A percentile compares a stretch with the other conserved stretches of the same genome.
Evolutionary conservation across 2,113 vertebrate genomes (phyloP).

Genomic region (Uropsilus gracilis): DNA sequence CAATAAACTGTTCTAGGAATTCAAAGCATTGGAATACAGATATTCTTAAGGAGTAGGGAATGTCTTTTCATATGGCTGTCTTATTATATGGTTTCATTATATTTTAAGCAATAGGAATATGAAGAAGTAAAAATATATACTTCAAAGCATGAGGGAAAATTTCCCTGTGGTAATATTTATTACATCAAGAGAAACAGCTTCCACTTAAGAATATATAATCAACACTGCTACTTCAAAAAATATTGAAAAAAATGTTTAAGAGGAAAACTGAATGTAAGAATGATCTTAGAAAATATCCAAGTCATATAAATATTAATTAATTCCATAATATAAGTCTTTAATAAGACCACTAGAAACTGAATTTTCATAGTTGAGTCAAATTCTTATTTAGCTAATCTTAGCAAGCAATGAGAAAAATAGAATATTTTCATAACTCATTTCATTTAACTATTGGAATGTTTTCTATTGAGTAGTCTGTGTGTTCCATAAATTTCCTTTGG

Average conservation of each 20-base stretch:
- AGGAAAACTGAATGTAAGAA: background rate
- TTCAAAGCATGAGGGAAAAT: background rate
- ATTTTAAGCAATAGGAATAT: no score
- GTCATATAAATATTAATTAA: slow-evolving; percentile 40
- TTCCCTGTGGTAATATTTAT: background rate
- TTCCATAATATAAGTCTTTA: background rate
- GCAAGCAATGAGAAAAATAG: slow-evolving; percentile 33
- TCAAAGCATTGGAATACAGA: background rate
- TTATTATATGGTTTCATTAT: background rate
- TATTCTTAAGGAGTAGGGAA: background rate
- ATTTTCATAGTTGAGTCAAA: slow-evolving; percentile 23
- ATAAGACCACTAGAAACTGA: background rate
- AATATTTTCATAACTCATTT: slow-evolving; percentile 55
- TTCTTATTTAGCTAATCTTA: slow-evolving; percentile 1
- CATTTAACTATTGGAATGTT: slow-evolving; percentile 46
- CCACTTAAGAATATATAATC: background rate
- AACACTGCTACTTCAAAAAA: background rate
- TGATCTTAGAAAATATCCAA: background rate
- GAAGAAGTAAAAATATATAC: background rate
- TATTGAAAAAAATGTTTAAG: background rate
- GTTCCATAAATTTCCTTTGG: background rate
- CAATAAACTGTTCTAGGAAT: background rate
- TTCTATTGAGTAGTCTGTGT: slow-evolving; percentile 67
- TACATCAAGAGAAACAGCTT: background rate
- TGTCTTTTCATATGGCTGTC: background rate